phyloP scores from a whole-genome alignment of 2,888 invertebrate species.

The Congeria kusceri region DNA sequence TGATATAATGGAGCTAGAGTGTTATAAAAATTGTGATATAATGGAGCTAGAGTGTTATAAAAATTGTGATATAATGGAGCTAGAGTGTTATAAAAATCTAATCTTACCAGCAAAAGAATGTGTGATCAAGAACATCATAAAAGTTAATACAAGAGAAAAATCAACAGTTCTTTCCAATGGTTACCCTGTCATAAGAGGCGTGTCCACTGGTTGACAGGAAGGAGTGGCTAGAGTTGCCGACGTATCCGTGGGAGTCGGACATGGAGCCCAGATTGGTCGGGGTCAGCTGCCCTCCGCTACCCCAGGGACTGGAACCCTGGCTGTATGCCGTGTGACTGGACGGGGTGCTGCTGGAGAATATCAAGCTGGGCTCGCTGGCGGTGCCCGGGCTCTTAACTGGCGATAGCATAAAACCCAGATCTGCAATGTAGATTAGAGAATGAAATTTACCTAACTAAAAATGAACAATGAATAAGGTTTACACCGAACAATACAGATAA shows the following conservation, averaged over 20 bases:
- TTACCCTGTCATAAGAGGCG: constrained; percentile 69
- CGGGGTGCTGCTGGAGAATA: constrained; percentile 59
- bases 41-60: no score
- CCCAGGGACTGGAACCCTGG: constrained; percentile 58
- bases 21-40: no score
- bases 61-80: no score
- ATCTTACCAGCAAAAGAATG: no score
- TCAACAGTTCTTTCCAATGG: no score
- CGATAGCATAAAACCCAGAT: constrained; percentile 75
- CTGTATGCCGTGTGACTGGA: constrained; percentile 62
- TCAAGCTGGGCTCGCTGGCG: constrained; percentile 50
- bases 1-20: no score
- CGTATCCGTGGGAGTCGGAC: constrained; percentile 46
- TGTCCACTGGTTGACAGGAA: constrained; percentile 55
- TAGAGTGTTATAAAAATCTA: no score
- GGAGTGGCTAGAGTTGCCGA: constrained; percentile 43
- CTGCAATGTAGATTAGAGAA: constrained; percentile 65
- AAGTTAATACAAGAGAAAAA: no score
- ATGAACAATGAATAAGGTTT: no score
- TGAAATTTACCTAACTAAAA: no score
- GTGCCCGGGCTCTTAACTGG: constrained; percentile 58
- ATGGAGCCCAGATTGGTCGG: constrained; percentile 67
- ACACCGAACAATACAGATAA: no score
- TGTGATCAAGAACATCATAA: no score
- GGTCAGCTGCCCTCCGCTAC: constrained; percentile 60